Percentiles rank a stretch among this genome's conserved stretches.
These are phyloP conservation scores for Fregata magnificens DNA, from an alignment of 2,113 vertebrate species.

Conservation along the genomic window DNA sequence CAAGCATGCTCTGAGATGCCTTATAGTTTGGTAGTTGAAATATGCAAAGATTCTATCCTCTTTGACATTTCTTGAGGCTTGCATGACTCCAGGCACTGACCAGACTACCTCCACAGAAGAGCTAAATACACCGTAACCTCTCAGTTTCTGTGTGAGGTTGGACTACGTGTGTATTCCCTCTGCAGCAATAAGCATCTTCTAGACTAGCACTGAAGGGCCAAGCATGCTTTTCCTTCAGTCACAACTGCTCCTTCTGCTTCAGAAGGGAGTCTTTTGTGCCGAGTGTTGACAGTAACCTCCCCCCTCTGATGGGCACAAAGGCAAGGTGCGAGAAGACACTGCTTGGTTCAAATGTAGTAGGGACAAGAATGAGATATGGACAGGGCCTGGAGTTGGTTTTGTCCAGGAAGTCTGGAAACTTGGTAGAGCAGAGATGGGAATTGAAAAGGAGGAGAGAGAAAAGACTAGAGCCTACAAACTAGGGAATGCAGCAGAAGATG, in stretches of 20 bases:
- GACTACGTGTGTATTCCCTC: background rate
- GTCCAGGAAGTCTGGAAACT: background rate
- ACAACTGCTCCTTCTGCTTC: background rate
- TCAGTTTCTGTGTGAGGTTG: background rate
- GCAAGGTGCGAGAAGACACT: background rate
- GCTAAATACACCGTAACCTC: background rate
- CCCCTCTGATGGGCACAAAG: background rate
- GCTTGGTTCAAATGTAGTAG: background rate
- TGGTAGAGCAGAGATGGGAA: background rate
- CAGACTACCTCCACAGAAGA: background rate
- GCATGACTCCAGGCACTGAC: background rate
- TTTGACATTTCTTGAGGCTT: background rate
- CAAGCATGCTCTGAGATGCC: background rate
- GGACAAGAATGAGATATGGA: background rate
- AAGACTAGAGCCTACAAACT: background rate
- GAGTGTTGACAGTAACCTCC: background rate
- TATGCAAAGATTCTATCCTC: background rate
- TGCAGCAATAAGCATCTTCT: background rate
- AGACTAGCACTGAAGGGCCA: background rate
- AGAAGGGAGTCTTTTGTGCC: background rate
- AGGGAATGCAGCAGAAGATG: background rate
- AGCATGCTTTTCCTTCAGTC: background rate
- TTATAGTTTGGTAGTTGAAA: background rate
- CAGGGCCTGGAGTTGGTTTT: background rate
- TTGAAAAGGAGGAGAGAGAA: background rate